phyloP scores from a whole-genome alignment of 1,140 invertebrate species.

The Drosophila pseudoobscura region DNA sequence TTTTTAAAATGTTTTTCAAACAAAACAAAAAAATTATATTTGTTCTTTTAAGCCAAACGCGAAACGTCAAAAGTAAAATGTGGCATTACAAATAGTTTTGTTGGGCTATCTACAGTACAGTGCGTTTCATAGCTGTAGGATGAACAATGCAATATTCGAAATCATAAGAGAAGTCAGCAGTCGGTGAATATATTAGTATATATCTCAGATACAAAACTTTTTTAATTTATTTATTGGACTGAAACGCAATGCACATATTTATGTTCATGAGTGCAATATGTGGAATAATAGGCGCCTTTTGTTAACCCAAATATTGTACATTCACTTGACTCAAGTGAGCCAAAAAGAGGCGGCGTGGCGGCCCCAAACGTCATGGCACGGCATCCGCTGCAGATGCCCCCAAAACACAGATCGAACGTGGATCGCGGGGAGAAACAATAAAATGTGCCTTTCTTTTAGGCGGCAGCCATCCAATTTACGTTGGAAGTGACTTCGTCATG shows the following conservation, averaged over 20 bases:
- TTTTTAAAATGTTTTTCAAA: conserved; percentile 21
- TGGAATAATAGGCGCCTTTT: conserved; percentile 21
- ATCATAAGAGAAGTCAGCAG: too few relatives aligned
- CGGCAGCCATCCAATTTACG: conserved; percentile 48
- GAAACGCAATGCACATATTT: not conserved
- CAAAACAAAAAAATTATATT: conserved; percentile 23
- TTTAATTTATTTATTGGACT: not conserved
- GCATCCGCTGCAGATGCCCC: conserved; percentile 59
- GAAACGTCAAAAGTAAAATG: conserved; percentile 64
- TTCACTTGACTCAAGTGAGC: conserved; percentile 50
- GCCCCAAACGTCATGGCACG: conserved; percentile 3
- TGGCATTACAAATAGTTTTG: conserved; percentile 47
- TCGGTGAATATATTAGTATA: too few relatives aligned
- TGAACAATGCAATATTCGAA: too few relatives aligned
- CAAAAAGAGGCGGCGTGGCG: conserved; percentile 17
- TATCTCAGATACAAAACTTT: too few relatives aligned
- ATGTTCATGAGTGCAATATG: not conserved
- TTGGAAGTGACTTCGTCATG: conserved; percentile 60
- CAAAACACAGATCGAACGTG: conserved; percentile 28
- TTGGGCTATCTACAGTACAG: conserved; percentile 6
- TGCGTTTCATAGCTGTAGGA: conserved; percentile 7
- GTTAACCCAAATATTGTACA: conserved; percentile 75
- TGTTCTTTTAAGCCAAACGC: conserved; percentile 42
- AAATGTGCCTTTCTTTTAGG: conserved; percentile 42
- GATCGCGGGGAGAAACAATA: conserved; percentile 43